Conservation (phyloP, 2,888 invertebrate genomes). For the Auanema freiburgensis region DNA sequence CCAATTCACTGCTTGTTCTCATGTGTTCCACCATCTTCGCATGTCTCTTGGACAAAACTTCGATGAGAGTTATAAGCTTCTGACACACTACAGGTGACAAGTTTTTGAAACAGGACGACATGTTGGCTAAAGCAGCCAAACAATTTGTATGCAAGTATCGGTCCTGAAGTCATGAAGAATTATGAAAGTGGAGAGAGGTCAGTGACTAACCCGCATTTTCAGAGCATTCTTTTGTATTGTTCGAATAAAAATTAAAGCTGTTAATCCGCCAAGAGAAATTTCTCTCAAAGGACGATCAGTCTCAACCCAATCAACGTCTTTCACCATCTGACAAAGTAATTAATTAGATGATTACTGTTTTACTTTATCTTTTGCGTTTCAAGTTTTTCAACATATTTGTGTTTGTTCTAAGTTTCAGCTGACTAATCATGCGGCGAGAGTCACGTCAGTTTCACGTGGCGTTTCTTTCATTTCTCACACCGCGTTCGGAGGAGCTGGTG, state of each 20-base stretch:
- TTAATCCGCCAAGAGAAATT: conserved; percentile 88
- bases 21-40: conserved; percentile 61
- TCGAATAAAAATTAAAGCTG: conserved; percentile 89
- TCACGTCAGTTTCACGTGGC: not conserved
- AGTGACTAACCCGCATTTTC: conserved; percentile 76
- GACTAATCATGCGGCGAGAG: too few relatives aligned
- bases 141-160: conserved; percentile 94
- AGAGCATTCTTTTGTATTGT: conserved; percentile 97
- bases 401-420: too few relatives aligned
- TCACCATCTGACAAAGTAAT: conserved; percentile 75
- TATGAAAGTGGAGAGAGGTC: not conserved
- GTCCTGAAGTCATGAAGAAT: conserved; percentile 48
- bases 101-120: conserved; percentile 88
- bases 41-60: conserved; percentile 73
- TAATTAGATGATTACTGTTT: not conserved
- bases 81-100: conserved; percentile 95
- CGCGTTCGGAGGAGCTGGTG: not conserved
- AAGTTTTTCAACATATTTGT: too few relatives aligned
- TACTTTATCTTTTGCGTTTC: conserved; percentile 21
- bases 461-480: not conserved
- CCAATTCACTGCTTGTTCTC: conserved; percentile 35
- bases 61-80: conserved; percentile 74
- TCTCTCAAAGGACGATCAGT: conserved; percentile 82
- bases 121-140: conserved; percentile 94
- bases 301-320: conserved; percentile 84